phyloP scores from a whole-genome alignment of 2,797 vertebrate genomes.

The Natrix natrix region DNA sequence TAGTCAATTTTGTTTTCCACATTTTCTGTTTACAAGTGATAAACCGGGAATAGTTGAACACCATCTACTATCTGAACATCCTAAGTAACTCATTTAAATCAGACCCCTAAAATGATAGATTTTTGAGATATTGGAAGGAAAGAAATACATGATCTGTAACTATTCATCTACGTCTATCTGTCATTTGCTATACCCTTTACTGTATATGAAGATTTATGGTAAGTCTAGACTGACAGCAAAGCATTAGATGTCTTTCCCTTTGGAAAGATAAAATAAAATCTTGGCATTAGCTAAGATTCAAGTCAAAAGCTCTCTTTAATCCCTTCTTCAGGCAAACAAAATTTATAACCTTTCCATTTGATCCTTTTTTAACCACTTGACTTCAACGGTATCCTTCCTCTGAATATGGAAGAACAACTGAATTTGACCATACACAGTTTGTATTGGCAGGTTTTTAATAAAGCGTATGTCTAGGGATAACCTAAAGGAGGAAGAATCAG shows the following conservation, averaged over 20 bases:
- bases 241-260: slow-evolving; percentile 2
- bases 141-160: neutral
- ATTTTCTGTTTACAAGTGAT: neutral
- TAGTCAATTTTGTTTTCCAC: too few relatives aligned
- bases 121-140: neutral
- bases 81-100: neutral
- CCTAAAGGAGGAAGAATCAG: slow-evolving; percentile 14
- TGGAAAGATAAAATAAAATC: slow-evolving; percentile 13
- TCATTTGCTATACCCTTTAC: neutral
- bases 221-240: slow-evolving; percentile 14
- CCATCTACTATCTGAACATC: neutral
- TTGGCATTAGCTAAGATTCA: slow-evolving; percentile 27
- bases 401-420: neutral
- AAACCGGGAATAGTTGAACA: neutral
- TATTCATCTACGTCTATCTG: neutral
- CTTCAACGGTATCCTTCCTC: slow-evolving; percentile 26
- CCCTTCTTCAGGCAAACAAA: slow-evolving; percentile 29
- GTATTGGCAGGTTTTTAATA: slow-evolving; percentile 29
- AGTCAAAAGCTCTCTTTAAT: slow-evolving; percentile 27
- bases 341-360: slow-evolving; percentile 32
- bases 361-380: slow-evolving; percentile 32
- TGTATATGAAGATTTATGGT: neutral
- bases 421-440: slow-evolving; percentile 27
- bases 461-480: slow-evolving; percentile 23
- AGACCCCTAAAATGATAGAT: neutral